Percentiles rank a stretch among this genome's conserved stretches.
phyloP scores from a whole-genome alignment of 2,888 invertebrate species.

The Julus scanicus region DNA sequence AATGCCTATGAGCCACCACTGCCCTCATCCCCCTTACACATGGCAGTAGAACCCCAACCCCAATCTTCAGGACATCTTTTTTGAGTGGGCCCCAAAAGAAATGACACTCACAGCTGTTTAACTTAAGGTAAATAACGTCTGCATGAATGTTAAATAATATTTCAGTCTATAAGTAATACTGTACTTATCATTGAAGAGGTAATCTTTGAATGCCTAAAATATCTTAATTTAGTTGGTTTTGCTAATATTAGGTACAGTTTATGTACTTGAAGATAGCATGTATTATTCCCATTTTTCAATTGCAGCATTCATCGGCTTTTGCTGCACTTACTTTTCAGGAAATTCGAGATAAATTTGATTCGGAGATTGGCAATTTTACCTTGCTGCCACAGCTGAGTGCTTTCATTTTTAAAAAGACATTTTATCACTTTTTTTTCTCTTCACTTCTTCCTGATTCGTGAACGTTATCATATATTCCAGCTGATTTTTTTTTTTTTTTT shows the following conservation, averaged over 20 bases:
- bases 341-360: constrained; percentile 31
- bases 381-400: constrained; percentile 17
- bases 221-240: neutral
- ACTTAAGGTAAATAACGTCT: no score
- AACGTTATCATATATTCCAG: constrained; percentile 14
- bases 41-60: no score
- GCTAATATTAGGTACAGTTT: neutral
- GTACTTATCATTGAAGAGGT: no score
- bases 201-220: no score
- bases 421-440: neutral
- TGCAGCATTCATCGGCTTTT: neutral
- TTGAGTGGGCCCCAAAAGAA: no score
- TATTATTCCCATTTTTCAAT: neutral
- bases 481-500: neutral
- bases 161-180: no score
- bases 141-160: no score
- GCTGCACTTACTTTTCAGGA: neutral
- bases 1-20: no score
- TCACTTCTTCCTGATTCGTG: neutral
- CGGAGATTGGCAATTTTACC: constrained; percentile 19
- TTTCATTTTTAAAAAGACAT: constrained; percentile 7
- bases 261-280: neutral
- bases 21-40: no score
- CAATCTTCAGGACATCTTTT: no score
- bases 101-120: no score